phyloP scores from a whole-genome alignment of 2,113 vertebrate species.

The Brachionichthys hirsutus region DNA sequence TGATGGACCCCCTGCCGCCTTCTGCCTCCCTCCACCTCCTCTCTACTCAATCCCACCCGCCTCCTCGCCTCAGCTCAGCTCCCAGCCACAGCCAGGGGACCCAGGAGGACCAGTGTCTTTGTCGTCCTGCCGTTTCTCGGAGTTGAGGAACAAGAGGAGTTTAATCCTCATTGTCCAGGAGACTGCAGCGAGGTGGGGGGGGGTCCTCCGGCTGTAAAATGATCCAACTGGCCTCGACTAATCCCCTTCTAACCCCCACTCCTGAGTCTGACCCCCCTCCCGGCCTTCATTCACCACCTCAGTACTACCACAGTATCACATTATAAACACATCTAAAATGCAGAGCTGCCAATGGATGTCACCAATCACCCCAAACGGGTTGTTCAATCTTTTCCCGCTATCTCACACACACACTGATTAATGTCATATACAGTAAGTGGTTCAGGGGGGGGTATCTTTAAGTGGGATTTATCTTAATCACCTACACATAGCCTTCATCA shows the following conservation, averaged over 20 bases:
- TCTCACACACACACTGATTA: background rate
- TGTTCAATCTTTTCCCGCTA: background rate
- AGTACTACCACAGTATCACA: slow-evolving; percentile 37
- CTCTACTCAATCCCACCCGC: slow-evolving; percentile 13
- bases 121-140: slow-evolving; percentile 74
- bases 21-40: slow-evolving; percentile 31
- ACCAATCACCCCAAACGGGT: background rate
- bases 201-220: slow-evolving; percentile 79
- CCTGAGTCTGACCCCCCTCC: slow-evolving; percentile 60
- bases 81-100: slow-evolving; percentile 64
- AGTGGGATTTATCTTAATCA: slow-evolving; percentile 64
- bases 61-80: slow-evolving; percentile 53
- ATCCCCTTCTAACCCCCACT: slow-evolving; percentile 70
- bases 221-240: slow-evolving; percentile 79
- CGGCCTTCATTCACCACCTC: slow-evolving; percentile 45
- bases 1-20: slow-evolving; percentile 73
- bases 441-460: slow-evolving; percentile 47
- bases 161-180: slow-evolving; percentile 82
- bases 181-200: slow-evolving; percentile 70
- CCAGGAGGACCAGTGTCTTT: slow-evolving; percentile 77
- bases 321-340: slow-evolving; percentile 35
- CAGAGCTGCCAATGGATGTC: background rate
- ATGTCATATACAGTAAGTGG: slow-evolving; percentile 35
- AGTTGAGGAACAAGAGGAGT: slow-evolving; percentile 82
- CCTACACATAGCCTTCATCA: slow-evolving; percentile 48